A percentile compares a stretch with the other conserved stretches of the same genome.
These are phyloP conservation scores for Morpho achilles DNA, from an alignment of 2,888 invertebrate species.

Conservation along the genomic window DNA sequence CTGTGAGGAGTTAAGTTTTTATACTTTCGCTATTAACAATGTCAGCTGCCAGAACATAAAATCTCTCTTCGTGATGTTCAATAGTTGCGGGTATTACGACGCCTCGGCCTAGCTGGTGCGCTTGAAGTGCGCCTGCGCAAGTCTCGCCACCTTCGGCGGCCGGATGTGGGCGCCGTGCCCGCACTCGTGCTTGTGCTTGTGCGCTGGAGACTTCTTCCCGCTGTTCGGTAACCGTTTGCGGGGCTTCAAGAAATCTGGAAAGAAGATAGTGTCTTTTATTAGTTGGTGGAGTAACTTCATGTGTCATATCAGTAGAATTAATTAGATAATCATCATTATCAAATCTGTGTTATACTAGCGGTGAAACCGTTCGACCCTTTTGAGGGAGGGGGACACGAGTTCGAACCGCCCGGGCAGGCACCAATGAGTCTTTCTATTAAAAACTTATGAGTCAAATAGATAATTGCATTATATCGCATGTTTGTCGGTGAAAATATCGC, in stretches of 20 bases:
- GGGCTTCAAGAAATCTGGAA: slow-evolving; percentile 84
- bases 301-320: no score
- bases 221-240: slow-evolving; percentile 78
- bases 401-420: no score
- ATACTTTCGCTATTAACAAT: no score
- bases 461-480: no score
- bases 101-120: slow-evolving; percentile 60
- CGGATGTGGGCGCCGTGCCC: slow-evolving; percentile 69
- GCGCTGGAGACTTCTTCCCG: slow-evolving; percentile 72
- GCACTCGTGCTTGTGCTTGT: slow-evolving; percentile 66
- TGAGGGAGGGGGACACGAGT: no score
- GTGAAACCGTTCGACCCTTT: no score
- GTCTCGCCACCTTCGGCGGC: slow-evolving; percentile 70
- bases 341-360: no score
- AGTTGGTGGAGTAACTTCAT: background rate
- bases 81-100: slow-evolving; percentile 21
- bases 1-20: no score
- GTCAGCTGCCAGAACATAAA: slow-evolving; percentile 2
- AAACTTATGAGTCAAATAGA: no score
- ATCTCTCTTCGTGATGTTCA: slow-evolving; percentile 16
- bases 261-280: slow-evolving; percentile 31
- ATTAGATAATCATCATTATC: no score
- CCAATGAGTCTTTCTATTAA: no score
- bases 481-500: no score
- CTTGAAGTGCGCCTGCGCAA: slow-evolving; percentile 63